Evolutionary conservation across 2,888 invertebrate species (phyloP), one percentile per base, ranked within the genome.

Genomic region (Dasypogon diadema): DNA sequence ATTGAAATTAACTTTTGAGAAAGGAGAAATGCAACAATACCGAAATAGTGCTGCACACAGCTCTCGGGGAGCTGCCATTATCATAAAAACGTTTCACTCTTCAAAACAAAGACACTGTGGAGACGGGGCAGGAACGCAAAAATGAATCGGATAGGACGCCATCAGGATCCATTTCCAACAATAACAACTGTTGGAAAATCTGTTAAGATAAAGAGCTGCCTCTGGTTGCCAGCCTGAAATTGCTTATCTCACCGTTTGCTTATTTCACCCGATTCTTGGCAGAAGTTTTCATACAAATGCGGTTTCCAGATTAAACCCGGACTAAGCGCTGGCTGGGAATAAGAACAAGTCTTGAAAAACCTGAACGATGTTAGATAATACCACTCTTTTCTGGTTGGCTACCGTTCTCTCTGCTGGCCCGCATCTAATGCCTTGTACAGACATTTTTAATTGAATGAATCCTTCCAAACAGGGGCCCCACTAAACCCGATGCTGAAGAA

Each of bases 61-160:
- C 18, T 60, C 34, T 60, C 34, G 18, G n/a, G 8, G 58, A 60
- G 37, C 16, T 10, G 60, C 18, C 10, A 37, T 60, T 60, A 37
- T 60, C 37, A 60, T 60, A 60, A 60, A 60, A 60, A 60, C 34
- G 37, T 2, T 60, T 30, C 60, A 18, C 34, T 60, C 21, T 60
- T 60, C 34, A 60, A 60, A 60, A 58, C 30, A 58, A 21, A 60
- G 42, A 12, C 34, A 18, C 30, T 18, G n/a, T 16, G 37, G 0
- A 8, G 18, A 8, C 14, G 21, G 3, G 37, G 18, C 26, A 60
- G 18, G n/a, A 16, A 30, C 10, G 37, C 26, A 16, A 37, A 60
- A 60, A 26, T n/a, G 6, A 30, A 6, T 58, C 22, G 34, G 30
- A 12, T 34, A 34, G 21, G 37, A 16, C 58, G 16, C 34, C 58